A percentile compares a stretch with the other conserved stretches of the same genome.
Conservation (phyloP, 2,797 vertebrate species). For the Paramormyrops hopkinsi region DNA sequence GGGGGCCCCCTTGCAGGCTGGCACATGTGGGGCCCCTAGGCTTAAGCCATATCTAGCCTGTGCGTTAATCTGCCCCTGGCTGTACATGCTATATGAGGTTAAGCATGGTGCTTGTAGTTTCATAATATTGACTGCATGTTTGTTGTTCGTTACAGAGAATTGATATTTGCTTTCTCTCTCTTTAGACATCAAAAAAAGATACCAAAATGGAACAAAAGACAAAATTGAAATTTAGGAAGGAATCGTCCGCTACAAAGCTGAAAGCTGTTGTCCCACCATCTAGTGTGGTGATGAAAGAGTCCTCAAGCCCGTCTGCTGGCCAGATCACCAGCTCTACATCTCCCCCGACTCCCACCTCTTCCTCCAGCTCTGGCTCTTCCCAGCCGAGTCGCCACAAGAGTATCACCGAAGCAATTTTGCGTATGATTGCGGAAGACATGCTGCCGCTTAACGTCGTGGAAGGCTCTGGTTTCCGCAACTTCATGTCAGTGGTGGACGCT, state of each 20-base stretch:
- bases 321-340: not conserved
- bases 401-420: slow-evolving; percentile 52
- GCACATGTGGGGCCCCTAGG: no score
- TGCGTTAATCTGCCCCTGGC: not conserved
- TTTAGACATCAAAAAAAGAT: not conserved
- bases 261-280: slow-evolving; percentile 11
- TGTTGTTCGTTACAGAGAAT: not conserved
- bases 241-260: slow-evolving; percentile 30
- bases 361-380: not conserved
- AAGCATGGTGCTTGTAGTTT: not conserved
- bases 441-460: slow-evolving; percentile 67
- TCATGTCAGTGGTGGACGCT: slow-evolving; percentile 55
- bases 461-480: slow-evolving; percentile 60
- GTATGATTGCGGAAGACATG: slow-evolving; percentile 70
- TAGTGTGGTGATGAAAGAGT: slow-evolving; percentile 15
- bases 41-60: no score
- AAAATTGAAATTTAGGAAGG: slow-evolving; percentile 25
- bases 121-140: not conserved
- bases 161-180: slow-evolving; percentile 12
- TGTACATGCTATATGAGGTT: not conserved
- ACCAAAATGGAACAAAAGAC: slow-evolving; percentile 2
- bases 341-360: not conserved
- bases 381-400: slow-evolving; percentile 45
- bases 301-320: slow-evolving; percentile 32
- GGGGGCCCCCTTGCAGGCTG: no score